Evolutionary conservation across 1,140 invertebrate species (phyloP).

Genomic region (Pachyrhynchus sulphureomaculatus): DNA sequence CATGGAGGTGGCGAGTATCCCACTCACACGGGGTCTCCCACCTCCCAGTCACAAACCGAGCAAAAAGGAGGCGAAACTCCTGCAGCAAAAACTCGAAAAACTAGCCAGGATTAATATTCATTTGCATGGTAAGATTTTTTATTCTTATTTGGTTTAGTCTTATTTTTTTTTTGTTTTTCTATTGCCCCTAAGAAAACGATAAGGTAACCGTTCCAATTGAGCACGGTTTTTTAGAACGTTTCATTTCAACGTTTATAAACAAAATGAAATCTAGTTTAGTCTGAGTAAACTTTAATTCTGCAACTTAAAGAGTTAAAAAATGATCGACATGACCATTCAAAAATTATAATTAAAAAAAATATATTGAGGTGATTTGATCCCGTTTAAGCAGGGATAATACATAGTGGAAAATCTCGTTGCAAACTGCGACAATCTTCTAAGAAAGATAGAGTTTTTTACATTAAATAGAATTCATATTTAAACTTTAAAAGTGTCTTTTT

Average conservation of each 20-base stretch:
- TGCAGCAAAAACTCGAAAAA: constrained; percentile 69
- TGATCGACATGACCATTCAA: too few relatives aligned
- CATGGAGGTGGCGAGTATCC: constrained; percentile 52
- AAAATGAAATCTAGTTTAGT: too few relatives aligned
- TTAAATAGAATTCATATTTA: background rate
- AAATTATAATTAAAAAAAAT: too few relatives aligned
- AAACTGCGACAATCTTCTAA: background rate
- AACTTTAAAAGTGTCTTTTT: too few relatives aligned
- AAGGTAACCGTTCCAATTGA: too few relatives aligned
- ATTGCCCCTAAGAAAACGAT: too few relatives aligned
- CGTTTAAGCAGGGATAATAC: background rate
- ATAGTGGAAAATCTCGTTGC: too few relatives aligned
- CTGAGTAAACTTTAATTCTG: too few relatives aligned
- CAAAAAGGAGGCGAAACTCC: constrained; percentile 62
- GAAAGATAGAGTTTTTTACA: background rate
- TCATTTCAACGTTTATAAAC: too few relatives aligned
- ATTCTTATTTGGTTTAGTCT: constrained; percentile 5
- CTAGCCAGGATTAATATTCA: constrained; percentile 83
- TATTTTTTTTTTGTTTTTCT: background rate
- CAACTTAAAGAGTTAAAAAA: too few relatives aligned
- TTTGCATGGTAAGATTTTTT: constrained; percentile 72
- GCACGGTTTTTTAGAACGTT: too few relatives aligned
- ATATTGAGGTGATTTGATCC: constrained; percentile 11
- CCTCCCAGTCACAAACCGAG: constrained; percentile 47
- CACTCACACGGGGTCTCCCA: constrained; percentile 40